Base-by-base conservation (phyloP, 2,888 invertebrate species). In the Tetranychus piercei region DNA sequence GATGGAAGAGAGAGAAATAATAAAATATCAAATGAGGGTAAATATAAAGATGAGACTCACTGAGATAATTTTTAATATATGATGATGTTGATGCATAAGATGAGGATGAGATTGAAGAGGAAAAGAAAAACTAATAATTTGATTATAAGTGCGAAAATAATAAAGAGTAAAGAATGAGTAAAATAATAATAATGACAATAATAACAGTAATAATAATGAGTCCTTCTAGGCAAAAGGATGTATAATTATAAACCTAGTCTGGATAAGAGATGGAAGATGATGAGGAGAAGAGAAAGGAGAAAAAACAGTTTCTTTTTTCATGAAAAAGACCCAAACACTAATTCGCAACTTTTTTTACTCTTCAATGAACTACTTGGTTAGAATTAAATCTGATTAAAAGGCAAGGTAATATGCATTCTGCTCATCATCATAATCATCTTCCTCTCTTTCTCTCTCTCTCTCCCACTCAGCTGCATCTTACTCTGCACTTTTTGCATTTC, bases 341-440 rank as follows among this genome's bases (percentile, higher is more conserved):
- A 69, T 69, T 69, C 34, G 22, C 69, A 20, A 11, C 34, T 69
- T 69, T 67, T 67, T 67, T 67, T n/a, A 67, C 67, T 67, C 22
- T 69, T 69, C 69, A 69, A 69, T 69, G 69, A 69, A 20, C 20
- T 69, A 69, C 23, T 67, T 55, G 55, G 55, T 9, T 55, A 55
- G 55, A 55, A 55, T 55, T 55, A 55, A 55, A 55, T 55, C 55
- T 55, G 55, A 55, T 55, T 55, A 55, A 55, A 55, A 55, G 55
- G 55, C 55, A 55, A 55, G 55, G 55, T 55, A 55, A 55, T 55
- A 55, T 55, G 9, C 55, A 55, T 55, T 55, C 55, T 15, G 9
- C 55, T 15, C 55, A 55, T 55, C 55, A 55, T 55, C 55, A 55
- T 15, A 55, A 55, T 15, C 55, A 9, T 55, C 55, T 45, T 9